A percentile compares a stretch with the other conserved stretches of the same genome.
These are phyloP conservation scores for Clistopyga incitator DNA, from an alignment of 2,888 invertebrate species.

Conservation along the genomic window DNA sequence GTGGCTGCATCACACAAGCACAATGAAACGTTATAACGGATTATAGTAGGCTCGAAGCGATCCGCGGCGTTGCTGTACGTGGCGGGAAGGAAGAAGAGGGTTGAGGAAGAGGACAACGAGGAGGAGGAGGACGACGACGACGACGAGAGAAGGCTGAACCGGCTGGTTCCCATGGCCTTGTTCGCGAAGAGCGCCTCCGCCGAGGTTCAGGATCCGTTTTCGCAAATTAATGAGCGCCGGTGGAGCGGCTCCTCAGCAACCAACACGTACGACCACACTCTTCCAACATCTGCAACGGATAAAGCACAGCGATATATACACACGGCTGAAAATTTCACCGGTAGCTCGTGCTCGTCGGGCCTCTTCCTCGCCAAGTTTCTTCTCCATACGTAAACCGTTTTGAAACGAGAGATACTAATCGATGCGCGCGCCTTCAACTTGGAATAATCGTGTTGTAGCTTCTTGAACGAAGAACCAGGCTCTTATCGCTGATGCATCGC, in stretches of 20 bases:
- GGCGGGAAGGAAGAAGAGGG: conserved; percentile 6
- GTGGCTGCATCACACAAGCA: conserved; percentile 48
- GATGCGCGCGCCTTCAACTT: conserved; percentile 60
- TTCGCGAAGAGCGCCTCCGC: conserved; percentile 51
- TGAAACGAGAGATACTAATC: conserved; percentile 59
- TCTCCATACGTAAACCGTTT: conserved; percentile 35
- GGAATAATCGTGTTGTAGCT: conserved; percentile 52
- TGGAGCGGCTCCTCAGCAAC: conserved; percentile 35
- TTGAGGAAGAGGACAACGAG: conserved; percentile 44
- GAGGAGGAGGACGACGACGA: conserved; percentile 30
- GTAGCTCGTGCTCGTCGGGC: conserved; percentile 58
- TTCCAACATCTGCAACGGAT: conserved; percentile 47
- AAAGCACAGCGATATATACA: conserved; percentile 32
- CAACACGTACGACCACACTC: conserved; percentile 21
- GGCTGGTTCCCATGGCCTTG: conserved; percentile 74
- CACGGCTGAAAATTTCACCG: conserved; percentile 21
- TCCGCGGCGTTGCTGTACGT: conserved; percentile 41
- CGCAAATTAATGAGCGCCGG: conserved; percentile 70
- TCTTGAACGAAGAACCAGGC: conserved; percentile 45
- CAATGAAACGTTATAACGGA: conserved; percentile 78
- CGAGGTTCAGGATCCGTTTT: conserved; percentile 67
- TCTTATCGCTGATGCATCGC: conserved; percentile 58
- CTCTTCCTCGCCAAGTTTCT: conserved; percentile 64
- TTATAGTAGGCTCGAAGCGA: conserved; percentile 65
- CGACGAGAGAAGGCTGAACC: conserved; percentile 47